Conservation (phyloP, 2,113 vertebrate genomes). For the Corythornis vintsioides region DNA sequence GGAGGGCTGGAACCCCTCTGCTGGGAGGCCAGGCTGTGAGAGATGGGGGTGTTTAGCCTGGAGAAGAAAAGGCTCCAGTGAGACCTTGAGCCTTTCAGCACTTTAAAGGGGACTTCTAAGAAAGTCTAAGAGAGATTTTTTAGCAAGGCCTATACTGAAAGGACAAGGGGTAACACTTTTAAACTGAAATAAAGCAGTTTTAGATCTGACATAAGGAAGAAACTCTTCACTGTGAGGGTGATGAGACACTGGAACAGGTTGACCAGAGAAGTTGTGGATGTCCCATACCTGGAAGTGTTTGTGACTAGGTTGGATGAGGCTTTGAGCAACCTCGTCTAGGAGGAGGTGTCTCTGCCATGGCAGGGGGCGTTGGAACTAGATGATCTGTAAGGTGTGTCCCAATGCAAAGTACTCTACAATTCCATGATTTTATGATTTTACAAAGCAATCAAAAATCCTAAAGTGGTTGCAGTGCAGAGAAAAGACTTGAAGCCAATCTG, state of each 20-base stretch:
- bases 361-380: rapidly evolving
- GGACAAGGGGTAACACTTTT: rapidly evolving
- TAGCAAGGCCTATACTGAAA: background rate
- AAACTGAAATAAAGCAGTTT: background rate
- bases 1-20: too few relatives aligned
- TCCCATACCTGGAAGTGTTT: background rate
- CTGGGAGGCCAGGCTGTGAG: too few relatives aligned
- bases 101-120: too few relatives aligned
- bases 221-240: background rate
- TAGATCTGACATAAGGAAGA: background rate
- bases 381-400: background rate
- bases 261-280: background rate
- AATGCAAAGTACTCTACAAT: rapidly evolving
- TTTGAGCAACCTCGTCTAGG: background rate
- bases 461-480: background rate
- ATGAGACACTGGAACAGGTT: rapidly evolving
- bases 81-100: too few relatives aligned
- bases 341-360: background rate
- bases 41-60: too few relatives aligned
- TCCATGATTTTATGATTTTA: background rate
- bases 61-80: too few relatives aligned
- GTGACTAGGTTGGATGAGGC: background rate
- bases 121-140: background rate
- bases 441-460: background rate
- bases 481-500: background rate